Evolutionary conservation across 2,113 vertebrate species (phyloP).

Genomic region (Mola mola): DNA sequence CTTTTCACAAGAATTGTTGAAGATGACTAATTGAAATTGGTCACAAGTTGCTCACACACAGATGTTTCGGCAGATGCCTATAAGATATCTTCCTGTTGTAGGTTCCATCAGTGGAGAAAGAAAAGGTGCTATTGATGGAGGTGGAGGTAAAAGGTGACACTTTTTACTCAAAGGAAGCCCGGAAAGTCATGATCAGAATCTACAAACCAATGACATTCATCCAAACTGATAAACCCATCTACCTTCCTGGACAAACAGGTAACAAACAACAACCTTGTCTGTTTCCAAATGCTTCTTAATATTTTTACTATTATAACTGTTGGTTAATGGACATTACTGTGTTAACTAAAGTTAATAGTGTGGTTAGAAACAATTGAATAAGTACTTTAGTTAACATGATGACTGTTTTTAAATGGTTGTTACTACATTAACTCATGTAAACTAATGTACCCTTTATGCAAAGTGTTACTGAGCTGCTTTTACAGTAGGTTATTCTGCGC

Average conservation of each 20-base stretch:
- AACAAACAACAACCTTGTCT: conserved; percentile 8
- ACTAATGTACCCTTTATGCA: too few species aligned
- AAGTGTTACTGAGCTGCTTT: too few species aligned
- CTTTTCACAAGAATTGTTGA: neutral
- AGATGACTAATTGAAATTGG: neutral
- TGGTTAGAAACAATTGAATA: too few species aligned
- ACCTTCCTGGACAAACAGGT: conserved; percentile 80
- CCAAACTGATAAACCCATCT: conserved; percentile 79
- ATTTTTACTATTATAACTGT: too few species aligned
- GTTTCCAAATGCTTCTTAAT: too few species aligned
- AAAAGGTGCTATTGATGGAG: conserved; percentile 41
- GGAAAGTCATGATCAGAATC: conserved; percentile 63
- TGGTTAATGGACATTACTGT: too few species aligned
- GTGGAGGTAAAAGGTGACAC: conserved; percentile 63
- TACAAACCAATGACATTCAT: conserved; percentile 56
- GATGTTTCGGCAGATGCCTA: neutral
- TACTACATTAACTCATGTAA: too few species aligned
- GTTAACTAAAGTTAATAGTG: too few species aligned
- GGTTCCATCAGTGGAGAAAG: conserved; percentile 50
- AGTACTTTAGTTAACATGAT: too few species aligned
- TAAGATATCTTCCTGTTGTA: conserved; percentile 25
- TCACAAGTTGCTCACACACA: neutral
- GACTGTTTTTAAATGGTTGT: too few species aligned
- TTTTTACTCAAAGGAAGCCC: conserved; percentile 62
- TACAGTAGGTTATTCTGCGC: too few species aligned